These are phyloP conservation scores for Phoeniculus purpureus DNA, from an alignment of 2,797 vertebrate genomes.

Conservation along the genomic window DNA sequence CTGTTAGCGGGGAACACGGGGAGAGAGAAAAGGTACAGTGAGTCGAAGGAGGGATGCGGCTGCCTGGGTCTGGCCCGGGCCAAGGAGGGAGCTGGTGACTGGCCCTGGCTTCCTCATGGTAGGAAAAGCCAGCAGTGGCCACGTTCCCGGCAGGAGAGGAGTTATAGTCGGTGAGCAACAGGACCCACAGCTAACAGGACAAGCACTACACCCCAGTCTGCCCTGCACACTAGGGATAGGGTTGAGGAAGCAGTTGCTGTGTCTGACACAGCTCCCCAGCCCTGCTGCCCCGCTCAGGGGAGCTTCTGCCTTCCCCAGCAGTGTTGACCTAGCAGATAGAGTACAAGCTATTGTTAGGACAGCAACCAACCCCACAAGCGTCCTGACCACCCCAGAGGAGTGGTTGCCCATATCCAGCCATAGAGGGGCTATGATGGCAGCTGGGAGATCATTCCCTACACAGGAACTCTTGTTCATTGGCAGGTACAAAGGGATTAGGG, in stretches of 20 bases:
- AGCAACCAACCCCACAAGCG: neutral
- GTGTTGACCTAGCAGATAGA: neutral
- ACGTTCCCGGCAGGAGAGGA: neutral
- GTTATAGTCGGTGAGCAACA: neutral
- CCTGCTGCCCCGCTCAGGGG: neutral
- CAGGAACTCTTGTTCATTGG: neutral
- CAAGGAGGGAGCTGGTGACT: slow-evolving; percentile 3
- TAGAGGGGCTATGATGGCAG: neutral
- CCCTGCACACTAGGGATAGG: rapidly evolving
- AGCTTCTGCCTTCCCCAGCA: neutral
- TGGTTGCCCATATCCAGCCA: neutral
- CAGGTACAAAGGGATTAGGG: neutral
- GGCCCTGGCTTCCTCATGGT: slow-evolving; percentile 54
- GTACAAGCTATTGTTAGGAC: neutral
- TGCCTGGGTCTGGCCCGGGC: slow-evolving; percentile 31
- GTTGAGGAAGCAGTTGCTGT: neutral
- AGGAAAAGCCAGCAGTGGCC: neutral
- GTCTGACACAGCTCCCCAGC: neutral
- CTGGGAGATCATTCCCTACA: neutral
- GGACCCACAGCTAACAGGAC: neutral
- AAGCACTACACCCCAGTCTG: neutral
- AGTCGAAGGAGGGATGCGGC: slow-evolving; percentile 52
- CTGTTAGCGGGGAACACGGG: slow-evolving; percentile 84
- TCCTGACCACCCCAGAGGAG: neutral
- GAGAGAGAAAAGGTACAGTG: slow-evolving; percentile 75